phyloP scores from a whole-genome alignment of 2,888 invertebrate species.

The Zaprionus lineosus region DNA sequence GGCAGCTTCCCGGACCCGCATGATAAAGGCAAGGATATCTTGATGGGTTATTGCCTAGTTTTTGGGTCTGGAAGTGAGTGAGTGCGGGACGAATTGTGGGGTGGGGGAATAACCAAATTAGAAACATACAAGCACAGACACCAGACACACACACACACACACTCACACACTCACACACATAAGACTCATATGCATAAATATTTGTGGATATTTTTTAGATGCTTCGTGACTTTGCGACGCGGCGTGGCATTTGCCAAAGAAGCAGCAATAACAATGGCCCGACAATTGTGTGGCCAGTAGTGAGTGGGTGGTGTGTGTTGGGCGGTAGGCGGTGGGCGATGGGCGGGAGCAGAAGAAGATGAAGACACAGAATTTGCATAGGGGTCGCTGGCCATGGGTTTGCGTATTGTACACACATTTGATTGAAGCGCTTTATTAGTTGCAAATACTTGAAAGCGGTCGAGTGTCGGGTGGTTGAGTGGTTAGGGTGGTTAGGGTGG shows the following conservation, averaged over 20 bases:
- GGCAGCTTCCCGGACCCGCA: conserved; percentile 37
- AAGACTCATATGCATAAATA: conserved; percentile 69
- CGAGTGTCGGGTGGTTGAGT: too few relatives aligned
- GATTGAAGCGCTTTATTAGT: conserved; percentile 53
- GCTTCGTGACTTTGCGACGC: conserved; percentile 41
- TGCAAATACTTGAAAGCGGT: conserved; percentile 51
- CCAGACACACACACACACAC: neutral
- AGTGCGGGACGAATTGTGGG: conserved; percentile 16
- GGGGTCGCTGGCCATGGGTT: conserved; percentile 31
- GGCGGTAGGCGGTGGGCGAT: too few relatives aligned
- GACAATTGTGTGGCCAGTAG: conserved; percentile 54
- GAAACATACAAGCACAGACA: too few relatives aligned
- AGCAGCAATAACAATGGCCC: conserved; percentile 48
- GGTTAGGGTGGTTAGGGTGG: too few relatives aligned
- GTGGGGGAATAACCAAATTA: conserved; percentile 45
- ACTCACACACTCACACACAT: neutral
- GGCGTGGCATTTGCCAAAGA: conserved; percentile 20
- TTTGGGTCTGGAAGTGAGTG: conserved; percentile 44
- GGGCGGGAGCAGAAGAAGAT: neutral
- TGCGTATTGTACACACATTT: conserved; percentile 13
- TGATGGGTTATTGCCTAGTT: conserved; percentile 70
- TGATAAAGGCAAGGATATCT: conserved; percentile 67
- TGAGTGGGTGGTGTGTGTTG: too few relatives aligned
- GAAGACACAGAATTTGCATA: conserved; percentile 60
- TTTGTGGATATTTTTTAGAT: conserved; percentile 49